Conservation (phyloP, 2,797 vertebrate genomes). For the Gymnoscopelus braueri region DNA sequence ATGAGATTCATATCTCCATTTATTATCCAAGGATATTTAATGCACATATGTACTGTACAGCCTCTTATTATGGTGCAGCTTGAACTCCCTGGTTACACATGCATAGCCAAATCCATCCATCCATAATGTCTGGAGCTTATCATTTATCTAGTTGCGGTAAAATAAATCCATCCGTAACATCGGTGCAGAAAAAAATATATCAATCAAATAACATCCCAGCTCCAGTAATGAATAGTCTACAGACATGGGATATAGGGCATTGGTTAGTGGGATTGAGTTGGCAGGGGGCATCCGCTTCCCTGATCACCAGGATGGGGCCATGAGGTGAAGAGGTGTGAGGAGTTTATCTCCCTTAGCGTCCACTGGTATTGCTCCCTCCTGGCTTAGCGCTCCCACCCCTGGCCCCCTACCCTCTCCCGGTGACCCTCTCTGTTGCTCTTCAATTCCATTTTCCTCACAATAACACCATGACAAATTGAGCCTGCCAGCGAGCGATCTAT, state of each 20-base stretch:
- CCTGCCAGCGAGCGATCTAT: slow-evolving; percentile 76
- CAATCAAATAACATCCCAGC: not conserved
- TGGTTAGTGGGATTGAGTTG: slow-evolving; percentile 22
- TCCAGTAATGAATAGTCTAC: not conserved
- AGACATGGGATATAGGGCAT: not conserved
- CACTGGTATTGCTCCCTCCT: slow-evolving; percentile 39
- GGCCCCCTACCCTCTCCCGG: slow-evolving; percentile 58
- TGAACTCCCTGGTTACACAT: not conserved
- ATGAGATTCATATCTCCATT: not conserved
- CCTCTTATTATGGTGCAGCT: not conserved
- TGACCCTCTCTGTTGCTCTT: slow-evolving; percentile 62
- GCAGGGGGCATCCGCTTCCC: slow-evolving; percentile 30
- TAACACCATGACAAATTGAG: slow-evolving; percentile 76
- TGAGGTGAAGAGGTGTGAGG: slow-evolving; percentile 44
- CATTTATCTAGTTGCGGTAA: too few species aligned
- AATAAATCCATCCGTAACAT: too few species aligned
- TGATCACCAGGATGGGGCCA: slow-evolving; percentile 41
- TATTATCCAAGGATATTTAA: not conserved
- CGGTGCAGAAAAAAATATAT: too few species aligned
- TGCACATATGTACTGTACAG: not conserved
- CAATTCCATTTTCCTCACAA: slow-evolving; percentile 76
- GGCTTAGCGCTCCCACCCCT: slow-evolving; percentile 54
- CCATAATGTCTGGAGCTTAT: too few species aligned
- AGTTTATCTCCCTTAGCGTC: slow-evolving; percentile 63
- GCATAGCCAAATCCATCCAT: not conserved